These are phyloP conservation scores for Brenthis ino DNA, from an alignment of 2,888 invertebrate genomes.

Conservation along the genomic window DNA sequence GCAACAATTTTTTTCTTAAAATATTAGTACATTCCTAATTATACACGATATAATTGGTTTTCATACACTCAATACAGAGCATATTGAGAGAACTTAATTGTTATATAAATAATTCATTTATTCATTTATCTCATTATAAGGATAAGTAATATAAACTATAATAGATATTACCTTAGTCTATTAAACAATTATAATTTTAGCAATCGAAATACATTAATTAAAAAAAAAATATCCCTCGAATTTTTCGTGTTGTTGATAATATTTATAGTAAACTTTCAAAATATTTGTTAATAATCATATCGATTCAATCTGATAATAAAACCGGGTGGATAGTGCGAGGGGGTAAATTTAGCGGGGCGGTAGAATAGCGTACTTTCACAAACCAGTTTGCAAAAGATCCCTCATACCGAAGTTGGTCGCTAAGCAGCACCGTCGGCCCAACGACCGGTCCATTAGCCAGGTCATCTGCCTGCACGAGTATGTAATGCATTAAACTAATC, in stretches of 20 bases:
- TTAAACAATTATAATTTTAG: too few species aligned
- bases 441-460: conserved; percentile 57
- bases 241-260: neutral
- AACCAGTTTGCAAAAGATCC: conserved; percentile 73
- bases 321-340: conserved; percentile 34
- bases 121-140: too few species aligned
- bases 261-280: neutral
- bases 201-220: too few species aligned
- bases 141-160: too few species aligned
- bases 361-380: conserved; percentile 51
- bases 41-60: too few species aligned
- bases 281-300: neutral
- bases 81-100: too few species aligned
- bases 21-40: neutral
- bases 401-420: conserved; percentile 61
- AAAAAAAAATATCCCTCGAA: too few species aligned
- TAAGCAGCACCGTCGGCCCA: conserved; percentile 45
- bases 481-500: conserved; percentile 36
- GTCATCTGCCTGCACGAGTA: conserved; percentile 51
- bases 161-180: too few species aligned
- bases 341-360: conserved; percentile 44
- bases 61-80: too few species aligned
- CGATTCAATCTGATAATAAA: conserved; percentile 7
- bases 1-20: neutral
- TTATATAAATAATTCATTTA: too few species aligned